These are phyloP conservation scores for Calameuta idolon DNA, from an alignment of 2,888 invertebrate genomes.

Conservation along the genomic window DNA sequence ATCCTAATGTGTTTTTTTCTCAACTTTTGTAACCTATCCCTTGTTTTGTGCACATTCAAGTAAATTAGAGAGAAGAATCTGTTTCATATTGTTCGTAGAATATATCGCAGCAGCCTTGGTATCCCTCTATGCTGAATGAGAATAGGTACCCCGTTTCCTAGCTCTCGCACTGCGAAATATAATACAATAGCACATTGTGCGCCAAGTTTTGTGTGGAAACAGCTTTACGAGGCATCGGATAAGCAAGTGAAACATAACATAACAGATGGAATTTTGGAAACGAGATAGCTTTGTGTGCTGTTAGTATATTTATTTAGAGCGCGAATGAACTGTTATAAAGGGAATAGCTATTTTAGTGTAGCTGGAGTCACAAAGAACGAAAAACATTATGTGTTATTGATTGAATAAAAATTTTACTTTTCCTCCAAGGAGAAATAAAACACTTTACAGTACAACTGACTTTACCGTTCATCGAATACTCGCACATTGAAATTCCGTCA, in stretches of 20 bases:
- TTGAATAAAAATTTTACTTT: background rate
- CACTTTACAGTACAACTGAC: background rate
- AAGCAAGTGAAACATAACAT: conserved; percentile 30
- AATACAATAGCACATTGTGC: conserved; percentile 45
- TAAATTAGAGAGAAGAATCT: conserved; percentile 27
- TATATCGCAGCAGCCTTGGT: conserved; percentile 22
- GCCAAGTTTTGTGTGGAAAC: conserved; percentile 49
- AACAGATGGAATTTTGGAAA: conserved; percentile 34
- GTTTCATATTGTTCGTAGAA: conserved; percentile 27
- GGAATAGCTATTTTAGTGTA: background rate
- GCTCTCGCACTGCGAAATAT: conserved; percentile 21
- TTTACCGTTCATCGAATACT: background rate
- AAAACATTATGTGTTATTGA: background rate
- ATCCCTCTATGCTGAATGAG: conserved; percentile 24
- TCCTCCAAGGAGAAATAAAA: background rate
- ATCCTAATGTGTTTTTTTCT: background rate
- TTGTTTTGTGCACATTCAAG: conserved; percentile 1
- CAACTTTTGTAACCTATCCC: background rate
- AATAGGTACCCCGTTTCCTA: conserved; percentile 20
- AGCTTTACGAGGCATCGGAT: conserved; percentile 46
- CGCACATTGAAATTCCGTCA: background rate
- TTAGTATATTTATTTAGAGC: background rate
- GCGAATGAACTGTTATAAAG: background rate
- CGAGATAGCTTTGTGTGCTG: conserved; percentile 25
- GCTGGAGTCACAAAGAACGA: background rate